Percentiles rank a stretch among this genome's conserved stretches.
Evolutionary conservation across 2,888 invertebrate genomes (phyloP).

Genomic region (Leptothorax acervorum): DNA sequence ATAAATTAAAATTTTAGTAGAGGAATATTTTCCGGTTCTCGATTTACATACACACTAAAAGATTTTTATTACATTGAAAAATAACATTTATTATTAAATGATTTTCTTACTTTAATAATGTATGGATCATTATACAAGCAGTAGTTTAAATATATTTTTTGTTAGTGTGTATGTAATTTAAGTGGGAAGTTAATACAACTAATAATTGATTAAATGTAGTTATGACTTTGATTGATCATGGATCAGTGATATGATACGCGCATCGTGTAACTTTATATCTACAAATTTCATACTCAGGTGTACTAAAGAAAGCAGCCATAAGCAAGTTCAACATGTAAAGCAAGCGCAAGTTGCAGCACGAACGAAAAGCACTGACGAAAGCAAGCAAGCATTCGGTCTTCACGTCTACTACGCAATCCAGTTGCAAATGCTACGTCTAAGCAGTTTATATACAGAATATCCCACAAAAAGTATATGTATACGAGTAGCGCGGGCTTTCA

Average conservation of each 20-base stretch:
- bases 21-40: not conserved
- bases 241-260: constrained; percentile 63
- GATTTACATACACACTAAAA: constrained; percentile 29
- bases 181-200: not conserved
- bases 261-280: constrained; percentile 48
- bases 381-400: constrained; percentile 39
- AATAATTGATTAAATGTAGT: constrained; percentile 12
- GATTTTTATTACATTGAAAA: not conserved
- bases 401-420: constrained; percentile 18
- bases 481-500: not conserved
- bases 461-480: constrained; percentile 26
- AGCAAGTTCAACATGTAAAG: constrained; percentile 41
- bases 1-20: constrained; percentile 17
- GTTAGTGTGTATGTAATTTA: constrained; percentile 33
- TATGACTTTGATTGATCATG: constrained; percentile 51
- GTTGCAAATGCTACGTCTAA: constrained; percentile 29
- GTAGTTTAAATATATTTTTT: not conserved
- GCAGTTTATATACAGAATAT: constrained; percentile 50
- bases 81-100: not conserved
- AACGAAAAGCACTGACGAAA: constrained; percentile 41
- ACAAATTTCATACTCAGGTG: constrained; percentile 4
- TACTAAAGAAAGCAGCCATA: constrained; percentile 20
- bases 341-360: constrained; percentile 41
- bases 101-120: not conserved
- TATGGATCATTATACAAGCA: not conserved